Evolutionary conservation across 1,140 invertebrate species (phyloP).

Genomic region (Marisa cornuarietis): DNA sequence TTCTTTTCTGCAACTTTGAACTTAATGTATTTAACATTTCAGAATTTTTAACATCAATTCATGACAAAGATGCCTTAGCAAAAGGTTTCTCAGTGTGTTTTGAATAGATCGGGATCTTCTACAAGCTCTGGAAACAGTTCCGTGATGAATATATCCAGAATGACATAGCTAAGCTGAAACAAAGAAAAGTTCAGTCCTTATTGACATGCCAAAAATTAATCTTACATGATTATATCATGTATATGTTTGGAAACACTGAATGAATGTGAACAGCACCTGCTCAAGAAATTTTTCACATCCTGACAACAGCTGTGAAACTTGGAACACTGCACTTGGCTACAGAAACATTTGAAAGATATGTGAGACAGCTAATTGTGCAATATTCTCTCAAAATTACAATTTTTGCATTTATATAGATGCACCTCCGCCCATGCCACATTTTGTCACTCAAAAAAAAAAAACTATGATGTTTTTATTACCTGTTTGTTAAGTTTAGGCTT

Average conservation of each 20-base stretch:
- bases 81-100: neutral
- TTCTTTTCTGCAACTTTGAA: too few relatives aligned
- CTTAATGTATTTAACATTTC: neutral
- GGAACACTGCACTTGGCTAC: neutral
- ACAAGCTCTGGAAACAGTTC: conserved; percentile 60
- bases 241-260: neutral
- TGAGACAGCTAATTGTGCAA: neutral
- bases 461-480: conserved; percentile 31
- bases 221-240: neutral
- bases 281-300: too few relatives aligned
- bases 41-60: neutral
- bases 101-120: neutral
- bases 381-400: neutral
- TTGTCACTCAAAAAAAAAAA: neutral
- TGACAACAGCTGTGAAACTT: too few relatives aligned
- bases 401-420: neutral
- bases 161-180: conserved; percentile 58
- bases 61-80: neutral
- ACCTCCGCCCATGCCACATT: neutral
- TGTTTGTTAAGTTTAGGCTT: conserved; percentile 65
- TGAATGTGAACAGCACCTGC: too few relatives aligned
- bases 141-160: conserved; percentile 55
- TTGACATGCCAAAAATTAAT: neutral
- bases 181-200: conserved; percentile 27
- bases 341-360: conserved; percentile 8